Percentiles rank a stretch among this genome's conserved stretches.
phyloP scores from a whole-genome alignment of 23 tunicate genomes.

The Halocynthia aurantium region DNA sequence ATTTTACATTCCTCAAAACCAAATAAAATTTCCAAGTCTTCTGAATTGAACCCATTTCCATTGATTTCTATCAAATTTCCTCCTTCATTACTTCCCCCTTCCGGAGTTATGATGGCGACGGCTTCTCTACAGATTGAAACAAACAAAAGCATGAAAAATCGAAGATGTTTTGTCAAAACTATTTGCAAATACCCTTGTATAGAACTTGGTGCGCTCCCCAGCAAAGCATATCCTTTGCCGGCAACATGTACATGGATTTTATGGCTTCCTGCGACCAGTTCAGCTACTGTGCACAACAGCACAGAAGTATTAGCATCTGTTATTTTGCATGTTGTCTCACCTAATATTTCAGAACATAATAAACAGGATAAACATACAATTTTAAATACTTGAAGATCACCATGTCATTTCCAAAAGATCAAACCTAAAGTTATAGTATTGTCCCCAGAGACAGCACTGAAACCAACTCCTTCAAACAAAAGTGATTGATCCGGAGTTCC shows the following conservation, averaged over 20 bases:
- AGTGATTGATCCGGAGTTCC: not conserved
- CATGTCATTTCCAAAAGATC: not conserved
- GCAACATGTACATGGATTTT: constrained; percentile 12
- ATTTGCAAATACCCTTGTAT: not conserved
- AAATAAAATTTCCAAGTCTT: constrained; percentile 6
- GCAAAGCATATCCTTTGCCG: constrained; percentile 31
- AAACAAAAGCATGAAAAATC: not conserved
- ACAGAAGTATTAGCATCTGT: not conserved
- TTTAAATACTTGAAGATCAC: not conserved
- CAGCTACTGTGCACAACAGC: constrained; percentile 16
- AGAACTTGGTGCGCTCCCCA: not conserved
- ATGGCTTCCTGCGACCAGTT: constrained; percentile 30
- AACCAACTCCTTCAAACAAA: constrained; percentile 3
- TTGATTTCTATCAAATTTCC: constrained; percentile 7
- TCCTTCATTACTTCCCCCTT: constrained; percentile 15
- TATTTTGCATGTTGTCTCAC: not conserved
- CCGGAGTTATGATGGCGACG: not conserved
- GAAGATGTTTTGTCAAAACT: not conserved
- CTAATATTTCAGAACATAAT: not conserved
- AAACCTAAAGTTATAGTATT: not conserved
- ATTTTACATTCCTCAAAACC: constrained; percentile 1
- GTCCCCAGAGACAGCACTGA: not conserved
- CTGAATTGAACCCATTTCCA: constrained; percentile 23
- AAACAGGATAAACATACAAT: not conserved
- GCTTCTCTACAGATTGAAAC: not conserved